Evolutionary conservation across 2,113 vertebrate genomes (phyloP).

Genomic region (Tympanuchus pallidicinctus): DNA sequence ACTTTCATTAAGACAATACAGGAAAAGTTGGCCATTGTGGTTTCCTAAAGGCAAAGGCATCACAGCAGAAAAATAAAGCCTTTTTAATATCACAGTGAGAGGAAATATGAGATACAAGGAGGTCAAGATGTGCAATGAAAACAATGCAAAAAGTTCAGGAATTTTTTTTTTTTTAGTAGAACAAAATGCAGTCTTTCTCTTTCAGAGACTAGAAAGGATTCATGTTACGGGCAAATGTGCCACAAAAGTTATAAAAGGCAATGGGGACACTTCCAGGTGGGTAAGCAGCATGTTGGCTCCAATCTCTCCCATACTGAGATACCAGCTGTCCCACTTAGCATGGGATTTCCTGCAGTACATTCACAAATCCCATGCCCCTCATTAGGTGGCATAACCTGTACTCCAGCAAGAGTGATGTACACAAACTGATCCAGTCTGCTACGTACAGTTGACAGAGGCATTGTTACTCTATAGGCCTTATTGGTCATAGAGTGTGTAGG

Average conservation of each 20-base stretch:
- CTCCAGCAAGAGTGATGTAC: not conserved
- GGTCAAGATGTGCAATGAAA: not conserved
- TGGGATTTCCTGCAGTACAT: not conserved
- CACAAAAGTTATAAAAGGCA: not conserved
- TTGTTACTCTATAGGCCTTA: not conserved
- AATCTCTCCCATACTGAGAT: not conserved
- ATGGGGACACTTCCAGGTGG: not conserved
- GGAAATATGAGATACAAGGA: not conserved
- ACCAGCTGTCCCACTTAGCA: not conserved
- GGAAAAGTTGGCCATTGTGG: not conserved
- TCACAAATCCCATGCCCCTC: not conserved
- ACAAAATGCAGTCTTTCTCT: not conserved
- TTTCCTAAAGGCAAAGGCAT: not conserved
- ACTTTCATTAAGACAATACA: not conserved
- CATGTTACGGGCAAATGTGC: not conserved
- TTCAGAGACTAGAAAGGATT: not conserved
- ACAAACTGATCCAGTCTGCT: not conserved
- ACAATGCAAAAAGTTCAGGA: not conserved
- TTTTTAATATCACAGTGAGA: not conserved
- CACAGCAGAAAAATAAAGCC: not conserved
- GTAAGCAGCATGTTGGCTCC: not conserved
- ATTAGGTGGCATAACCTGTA: not conserved
- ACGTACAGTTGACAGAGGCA: accelerated
- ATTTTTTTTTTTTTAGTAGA: no score
- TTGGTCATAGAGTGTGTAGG: accelerated